Evolutionary conservation across 2,888 invertebrate species (phyloP).

Genomic region (Cecidostiba fungosa): DNA sequence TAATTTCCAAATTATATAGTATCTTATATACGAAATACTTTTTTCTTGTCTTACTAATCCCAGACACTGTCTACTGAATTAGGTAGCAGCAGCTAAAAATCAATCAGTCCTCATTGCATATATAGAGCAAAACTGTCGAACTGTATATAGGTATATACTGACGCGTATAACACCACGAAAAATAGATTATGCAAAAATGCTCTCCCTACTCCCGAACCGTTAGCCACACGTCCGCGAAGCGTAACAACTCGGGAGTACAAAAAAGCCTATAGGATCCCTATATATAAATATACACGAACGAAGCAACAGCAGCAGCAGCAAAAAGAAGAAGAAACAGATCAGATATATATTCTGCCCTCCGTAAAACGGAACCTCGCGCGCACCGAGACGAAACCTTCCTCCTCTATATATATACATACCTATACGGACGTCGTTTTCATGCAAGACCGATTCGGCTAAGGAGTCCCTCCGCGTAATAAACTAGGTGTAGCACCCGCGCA

Average conservation of each 20-base stretch:
- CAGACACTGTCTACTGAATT: neutral
- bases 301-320: constrained; percentile 19
- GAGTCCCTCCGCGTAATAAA: constrained; percentile 52
- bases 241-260: constrained; percentile 15
- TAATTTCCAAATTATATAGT: neutral
- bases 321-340: constrained; percentile 7
- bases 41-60: neutral
- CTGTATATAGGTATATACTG: neutral
- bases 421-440: constrained; percentile 64
- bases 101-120: no score
- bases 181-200: constrained; percentile 55
- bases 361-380: constrained; percentile 58
- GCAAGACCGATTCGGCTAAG: constrained; percentile 56
- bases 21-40: no score
- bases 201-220: neutral
- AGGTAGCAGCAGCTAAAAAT: neutral
- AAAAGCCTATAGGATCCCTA: neutral
- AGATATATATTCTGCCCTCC: constrained; percentile 1
- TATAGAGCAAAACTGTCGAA: no score
- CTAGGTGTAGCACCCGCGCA: constrained; percentile 46
- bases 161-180: constrained; percentile 37
- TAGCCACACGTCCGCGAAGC: constrained; percentile 11
- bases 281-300: constrained; percentile 1
- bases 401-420: neutral
- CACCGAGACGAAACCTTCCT: constrained; percentile 56